Evolutionary conservation across 2,888 invertebrate species (phyloP), one percentile per base, ranked within the genome.

Genomic region (Drosophila lacicola): DNA sequence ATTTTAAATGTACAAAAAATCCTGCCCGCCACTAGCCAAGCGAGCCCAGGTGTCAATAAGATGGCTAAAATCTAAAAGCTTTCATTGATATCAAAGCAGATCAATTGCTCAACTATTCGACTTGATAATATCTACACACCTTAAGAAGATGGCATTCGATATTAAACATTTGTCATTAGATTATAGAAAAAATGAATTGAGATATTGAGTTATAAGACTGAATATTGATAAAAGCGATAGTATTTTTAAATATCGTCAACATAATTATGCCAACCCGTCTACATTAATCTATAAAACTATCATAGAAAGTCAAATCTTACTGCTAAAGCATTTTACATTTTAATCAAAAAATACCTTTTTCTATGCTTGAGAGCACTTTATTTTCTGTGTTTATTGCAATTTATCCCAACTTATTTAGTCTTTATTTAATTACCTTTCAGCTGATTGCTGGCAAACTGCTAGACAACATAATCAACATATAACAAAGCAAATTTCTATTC

Each of bases 11-110:
- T 10, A 13, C 21, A 37, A 49, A 37, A 14, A 37, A n/a, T 45
- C n/a, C 45, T 17, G 45, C 36, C 33, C 42, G 14, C 19, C 42
- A 19, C 44, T 17, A 37, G 45, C 45, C 11, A 13, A 44, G 9
- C 9, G 45, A 55, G 29, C 21, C 9, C 49, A 34, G 44, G 33
- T 65, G 50, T 39, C 64, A 44, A 64, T 49, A 14, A 34, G 33
- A 19, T 34, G 45, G 33, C 29, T 17, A 36, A 44, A 14, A 45
- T 14, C 37, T 9, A 17, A 19, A 3, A 17, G 37, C 33, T 13
- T 8, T 50, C 47, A 64, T 37, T 33, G 51, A 51, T 36, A 49
- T 44, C 21, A 37, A 44, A 36, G n/a, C 39, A 9, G 9, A n/a
- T 3, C 5, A 13, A 42, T 19, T 42, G 17, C 17, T 19, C 10